Evolutionary conservation across 2,113 vertebrate genomes (phyloP).

Genomic region (Oxyura jamaicensis): DNA sequence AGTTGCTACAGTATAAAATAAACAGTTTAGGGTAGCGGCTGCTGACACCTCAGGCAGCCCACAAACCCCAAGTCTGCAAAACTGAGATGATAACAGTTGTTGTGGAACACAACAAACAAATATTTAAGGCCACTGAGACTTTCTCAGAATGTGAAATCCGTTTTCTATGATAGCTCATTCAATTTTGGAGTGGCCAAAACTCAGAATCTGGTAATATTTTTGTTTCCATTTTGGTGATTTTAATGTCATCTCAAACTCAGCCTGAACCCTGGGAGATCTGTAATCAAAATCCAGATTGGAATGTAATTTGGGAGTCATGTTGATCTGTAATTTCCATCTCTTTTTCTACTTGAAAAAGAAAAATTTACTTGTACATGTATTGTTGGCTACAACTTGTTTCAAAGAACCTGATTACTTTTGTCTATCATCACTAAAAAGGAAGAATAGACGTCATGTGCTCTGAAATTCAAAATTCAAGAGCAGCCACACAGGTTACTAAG

Average conservation of each 20-base stretch:
- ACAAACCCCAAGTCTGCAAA: neutral
- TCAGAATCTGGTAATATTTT: neutral
- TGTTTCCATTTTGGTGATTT: neutral
- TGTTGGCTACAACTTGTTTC: neutral
- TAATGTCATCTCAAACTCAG: neutral
- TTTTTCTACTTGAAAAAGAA: neutral
- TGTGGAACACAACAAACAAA: neutral
- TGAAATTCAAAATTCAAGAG: neutral
- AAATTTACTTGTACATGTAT: neutral
- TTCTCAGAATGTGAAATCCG: neutral
- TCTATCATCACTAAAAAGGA: neutral
- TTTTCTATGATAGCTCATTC: neutral
- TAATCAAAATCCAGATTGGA: neutral
- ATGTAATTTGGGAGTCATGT: neutral
- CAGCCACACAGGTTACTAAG: neutral
- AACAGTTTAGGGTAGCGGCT: neutral
- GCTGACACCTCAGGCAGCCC: neutral
- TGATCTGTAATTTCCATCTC: neutral
- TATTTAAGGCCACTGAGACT: neutral
- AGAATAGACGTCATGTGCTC: neutral
- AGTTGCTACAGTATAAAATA: neutral
- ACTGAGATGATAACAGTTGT: neutral
- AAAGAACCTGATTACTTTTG: neutral
- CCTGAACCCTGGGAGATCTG: neutral
- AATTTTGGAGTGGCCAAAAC: neutral